Conservation (phyloP, 1,140 invertebrate species). For the Ruditapes philippinarum region DNA sequence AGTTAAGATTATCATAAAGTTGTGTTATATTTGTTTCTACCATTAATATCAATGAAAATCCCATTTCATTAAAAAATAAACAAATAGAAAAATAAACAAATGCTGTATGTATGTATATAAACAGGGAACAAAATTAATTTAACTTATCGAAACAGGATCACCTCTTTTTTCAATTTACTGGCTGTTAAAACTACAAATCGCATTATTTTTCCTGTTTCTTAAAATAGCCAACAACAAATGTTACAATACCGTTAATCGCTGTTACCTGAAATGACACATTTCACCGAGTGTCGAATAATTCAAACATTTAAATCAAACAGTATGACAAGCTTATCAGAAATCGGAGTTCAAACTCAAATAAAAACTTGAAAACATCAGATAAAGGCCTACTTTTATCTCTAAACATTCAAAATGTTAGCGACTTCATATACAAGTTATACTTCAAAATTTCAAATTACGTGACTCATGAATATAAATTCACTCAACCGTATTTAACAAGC, state of each 20-base stretch:
- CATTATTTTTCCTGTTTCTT: no score
- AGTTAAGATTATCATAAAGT: no score
- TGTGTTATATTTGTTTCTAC: no score
- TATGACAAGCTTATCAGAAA: slow-evolving; percentile 41
- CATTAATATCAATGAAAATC: no score
- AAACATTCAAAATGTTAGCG: slow-evolving; percentile 10
- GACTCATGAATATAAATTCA: neutral
- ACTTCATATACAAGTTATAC: slow-evolving; percentile 5
- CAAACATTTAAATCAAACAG: slow-evolving; percentile 5
- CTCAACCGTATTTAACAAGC: neutral
- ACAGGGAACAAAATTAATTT: no score
- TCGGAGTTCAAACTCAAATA: slow-evolving; percentile 34
- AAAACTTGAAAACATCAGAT: slow-evolving; percentile 44
- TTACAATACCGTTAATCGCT: neutral
- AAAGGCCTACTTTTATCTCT: slow-evolving; percentile 32
- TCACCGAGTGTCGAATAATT: neutral
- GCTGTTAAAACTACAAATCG: no score
- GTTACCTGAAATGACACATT: slow-evolving; percentile 38
- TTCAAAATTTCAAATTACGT: neutral
- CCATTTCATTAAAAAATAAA: no score
- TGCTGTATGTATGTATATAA: no score
- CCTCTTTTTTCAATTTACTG: no score
- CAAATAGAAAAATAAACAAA: no score
- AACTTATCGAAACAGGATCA: no score
- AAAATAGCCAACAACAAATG: no score